phyloP scores from a whole-genome alignment of 2,797 vertebrate genomes.

The Myripristis murdjan region DNA sequence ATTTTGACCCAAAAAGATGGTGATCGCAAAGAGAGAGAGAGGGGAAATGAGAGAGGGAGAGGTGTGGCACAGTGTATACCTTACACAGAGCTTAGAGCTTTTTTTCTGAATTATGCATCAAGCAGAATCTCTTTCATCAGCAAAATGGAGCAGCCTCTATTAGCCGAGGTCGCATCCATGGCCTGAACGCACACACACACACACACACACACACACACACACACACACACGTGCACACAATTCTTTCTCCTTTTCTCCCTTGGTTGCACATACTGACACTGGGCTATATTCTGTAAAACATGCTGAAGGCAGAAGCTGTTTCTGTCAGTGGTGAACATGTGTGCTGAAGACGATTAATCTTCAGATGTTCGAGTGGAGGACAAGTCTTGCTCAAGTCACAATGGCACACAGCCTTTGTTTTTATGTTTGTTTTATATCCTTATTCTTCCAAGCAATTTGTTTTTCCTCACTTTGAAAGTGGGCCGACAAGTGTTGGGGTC shows the following conservation, averaged over 20 bases:
- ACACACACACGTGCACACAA: too few relatives aligned
- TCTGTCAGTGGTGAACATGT: constrained; percentile 34
- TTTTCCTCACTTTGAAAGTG: not conserved
- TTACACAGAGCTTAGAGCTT: constrained; percentile 1
- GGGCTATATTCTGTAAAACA: constrained; percentile 7
- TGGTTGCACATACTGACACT: not conserved
- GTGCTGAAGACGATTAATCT: constrained; percentile 8
- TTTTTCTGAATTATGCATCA: constrained; percentile 42
- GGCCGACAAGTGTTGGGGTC: too few relatives aligned
- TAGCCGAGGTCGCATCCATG: constrained; percentile 13
- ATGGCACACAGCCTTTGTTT: not conserved
- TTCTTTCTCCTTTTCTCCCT: not conserved
- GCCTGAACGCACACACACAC: not conserved
- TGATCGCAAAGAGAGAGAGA: not conserved
- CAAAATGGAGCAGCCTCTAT: constrained; percentile 17
- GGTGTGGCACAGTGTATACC: not conserved
- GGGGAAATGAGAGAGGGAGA: not conserved
- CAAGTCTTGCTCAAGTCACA: too few relatives aligned
- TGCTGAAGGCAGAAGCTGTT: constrained; percentile 18
- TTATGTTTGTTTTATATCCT: not conserved
- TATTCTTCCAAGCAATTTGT: not conserved
- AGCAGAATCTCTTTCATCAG: constrained; percentile 39
- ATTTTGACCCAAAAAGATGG: not conserved
- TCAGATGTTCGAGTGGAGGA: constrained; percentile 11
- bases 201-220: not conserved